Conservation (phyloP, 2,113 vertebrate species). For the Danio rerio region DNA sequence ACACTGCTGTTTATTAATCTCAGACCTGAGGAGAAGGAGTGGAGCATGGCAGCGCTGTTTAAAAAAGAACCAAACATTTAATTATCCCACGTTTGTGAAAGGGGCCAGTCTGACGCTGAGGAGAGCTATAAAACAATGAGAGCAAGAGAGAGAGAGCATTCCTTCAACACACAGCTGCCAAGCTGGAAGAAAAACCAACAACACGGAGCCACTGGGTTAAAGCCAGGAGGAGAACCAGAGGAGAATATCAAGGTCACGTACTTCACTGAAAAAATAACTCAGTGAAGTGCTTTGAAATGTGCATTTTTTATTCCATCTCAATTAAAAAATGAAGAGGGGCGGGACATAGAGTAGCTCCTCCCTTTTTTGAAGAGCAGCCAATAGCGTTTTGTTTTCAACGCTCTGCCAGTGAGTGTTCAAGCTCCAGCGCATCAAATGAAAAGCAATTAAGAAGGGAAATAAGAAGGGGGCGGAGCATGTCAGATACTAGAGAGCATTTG, state of each 20-base stretch:
- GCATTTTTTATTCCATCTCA: too few species aligned
- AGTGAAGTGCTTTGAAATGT: too few species aligned
- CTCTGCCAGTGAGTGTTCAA: too few species aligned
- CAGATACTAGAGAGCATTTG: too few species aligned
- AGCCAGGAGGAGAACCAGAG: slow-evolving; percentile 21
- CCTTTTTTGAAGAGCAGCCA: too few species aligned
- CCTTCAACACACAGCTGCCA: slow-evolving; percentile 41
- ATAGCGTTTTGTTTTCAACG: too few species aligned
- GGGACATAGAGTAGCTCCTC: too few species aligned
- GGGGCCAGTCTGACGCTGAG: slow-evolving; percentile 1
- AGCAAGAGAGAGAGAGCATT: slow-evolving; percentile 34
- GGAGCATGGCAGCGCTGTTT: neutral
- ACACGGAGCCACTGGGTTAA: slow-evolving; percentile 33
- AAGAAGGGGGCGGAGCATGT: too few species aligned
- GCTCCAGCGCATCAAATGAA: too few species aligned
- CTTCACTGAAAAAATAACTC: too few species aligned
- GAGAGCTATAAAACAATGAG: slow-evolving; percentile 24
- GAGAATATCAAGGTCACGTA: slow-evolving; percentile 1
- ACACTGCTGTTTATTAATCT: slow-evolving; percentile 32
- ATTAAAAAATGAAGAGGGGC: too few species aligned
- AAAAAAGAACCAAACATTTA: slow-evolving; percentile 30
- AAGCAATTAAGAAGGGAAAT: too few species aligned
- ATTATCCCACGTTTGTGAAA: slow-evolving; percentile 41
- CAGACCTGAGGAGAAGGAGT: slow-evolving; percentile 5
- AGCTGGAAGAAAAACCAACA: slow-evolving; percentile 55